phyloP scores from a whole-genome alignment of 1,140 invertebrate genomes.

The Sycobia sp. region DNA sequence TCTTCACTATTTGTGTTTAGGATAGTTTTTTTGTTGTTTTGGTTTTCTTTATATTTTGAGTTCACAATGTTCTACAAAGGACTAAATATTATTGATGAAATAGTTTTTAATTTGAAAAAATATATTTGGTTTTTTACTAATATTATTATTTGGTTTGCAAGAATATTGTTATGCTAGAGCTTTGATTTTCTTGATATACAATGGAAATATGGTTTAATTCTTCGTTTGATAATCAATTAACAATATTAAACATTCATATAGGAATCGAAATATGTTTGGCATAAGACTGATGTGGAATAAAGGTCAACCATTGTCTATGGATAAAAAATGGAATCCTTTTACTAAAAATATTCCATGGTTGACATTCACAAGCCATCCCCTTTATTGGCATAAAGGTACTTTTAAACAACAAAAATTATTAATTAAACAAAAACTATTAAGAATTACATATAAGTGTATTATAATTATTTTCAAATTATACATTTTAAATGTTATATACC shows the following conservation, averaged over 20 bases:
- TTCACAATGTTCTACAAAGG: constrained; percentile 29
- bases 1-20: constrained; percentile 15
- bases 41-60: constrained; percentile 9
- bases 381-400: constrained; percentile 78
- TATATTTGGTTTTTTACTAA: constrained; percentile 9
- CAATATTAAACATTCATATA: constrained; percentile 44
- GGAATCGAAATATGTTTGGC: constrained; percentile 73
- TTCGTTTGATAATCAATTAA: not conserved
- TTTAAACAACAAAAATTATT: not conserved
- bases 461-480: constrained; percentile 16
- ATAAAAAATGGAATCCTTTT: constrained; percentile 86
- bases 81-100: not conserved
- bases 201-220: not conserved
- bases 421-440: not conserved
- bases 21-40: constrained; percentile 12
- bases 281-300: constrained; percentile 79
- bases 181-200: not conserved
- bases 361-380: constrained; percentile 81
- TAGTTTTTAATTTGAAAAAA: constrained; percentile 12
- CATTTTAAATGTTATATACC: not conserved
- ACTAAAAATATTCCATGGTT: constrained; percentile 77
- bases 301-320: constrained; percentile 69
- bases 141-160: constrained; percentile 10
- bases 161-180: constrained; percentile 2
- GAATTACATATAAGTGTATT: not conserved